Evolutionary conservation across 2,113 vertebrate species (phyloP).

Genomic region (Labeo catla): DNA sequence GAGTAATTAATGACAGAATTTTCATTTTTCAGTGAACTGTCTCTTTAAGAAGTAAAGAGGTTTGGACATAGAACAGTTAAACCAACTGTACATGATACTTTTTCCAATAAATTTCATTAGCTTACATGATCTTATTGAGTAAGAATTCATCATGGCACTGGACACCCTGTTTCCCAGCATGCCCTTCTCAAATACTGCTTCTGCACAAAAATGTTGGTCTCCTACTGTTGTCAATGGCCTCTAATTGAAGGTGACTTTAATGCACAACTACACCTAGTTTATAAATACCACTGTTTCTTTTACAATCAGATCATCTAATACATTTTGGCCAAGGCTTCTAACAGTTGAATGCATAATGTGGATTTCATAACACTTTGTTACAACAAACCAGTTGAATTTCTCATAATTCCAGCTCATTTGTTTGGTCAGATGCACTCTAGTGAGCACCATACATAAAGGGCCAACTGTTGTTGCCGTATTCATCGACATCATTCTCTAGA

Average conservation of each 20-base stretch:
- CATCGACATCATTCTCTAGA: slow-evolving; percentile 14
- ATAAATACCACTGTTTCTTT: not conserved
- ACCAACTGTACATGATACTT: not conserved
- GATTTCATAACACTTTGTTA: not conserved
- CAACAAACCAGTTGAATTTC: slow-evolving; percentile 15
- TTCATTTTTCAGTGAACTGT: too few relatives aligned
- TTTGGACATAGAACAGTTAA: not conserved
- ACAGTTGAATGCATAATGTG: not conserved
- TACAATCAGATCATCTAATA: not conserved
- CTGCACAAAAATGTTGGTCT: not conserved
- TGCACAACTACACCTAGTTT: slow-evolving; percentile 11
- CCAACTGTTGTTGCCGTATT: slow-evolving; percentile 20
- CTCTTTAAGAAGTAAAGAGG: not conserved
- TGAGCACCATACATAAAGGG: slow-evolving; percentile 36
- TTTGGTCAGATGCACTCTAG: slow-evolving; percentile 6
- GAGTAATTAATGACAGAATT: too few relatives aligned
- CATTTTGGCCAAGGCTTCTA: slow-evolving; percentile 18
- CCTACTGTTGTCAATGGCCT: not conserved
- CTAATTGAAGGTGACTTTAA: slow-evolving; percentile 18
- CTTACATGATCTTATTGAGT: not conserved
- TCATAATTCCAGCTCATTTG: slow-evolving; percentile 17
- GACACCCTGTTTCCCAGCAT: not conserved
- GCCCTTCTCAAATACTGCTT: not conserved
- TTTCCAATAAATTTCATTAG: not conserved
- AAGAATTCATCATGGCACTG: not conserved